Conservation (phyloP, 2,888 invertebrate genomes). For the Zeuzera pyrina region DNA sequence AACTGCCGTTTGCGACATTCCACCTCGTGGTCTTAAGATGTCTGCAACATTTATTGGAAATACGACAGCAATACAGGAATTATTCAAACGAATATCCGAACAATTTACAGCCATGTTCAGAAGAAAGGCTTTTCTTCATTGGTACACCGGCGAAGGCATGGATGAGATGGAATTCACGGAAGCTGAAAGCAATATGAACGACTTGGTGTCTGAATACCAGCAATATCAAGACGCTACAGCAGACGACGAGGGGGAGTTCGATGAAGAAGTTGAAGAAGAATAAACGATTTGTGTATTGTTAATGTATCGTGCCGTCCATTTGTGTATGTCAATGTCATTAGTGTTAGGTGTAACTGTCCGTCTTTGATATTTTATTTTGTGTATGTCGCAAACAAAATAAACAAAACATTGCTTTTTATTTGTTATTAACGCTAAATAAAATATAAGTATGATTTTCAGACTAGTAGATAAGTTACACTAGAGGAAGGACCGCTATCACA, state of each 20-base stretch:
- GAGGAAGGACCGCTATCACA: too few relatives aligned
- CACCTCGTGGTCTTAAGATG: constrained; percentile 77
- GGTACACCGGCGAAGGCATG: constrained; percentile 94
- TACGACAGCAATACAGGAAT: constrained; percentile 82
- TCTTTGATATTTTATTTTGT: constrained; percentile 1
- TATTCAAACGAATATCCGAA: constrained; percentile 83
- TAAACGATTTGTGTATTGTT: neutral
- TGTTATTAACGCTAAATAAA: too few relatives aligned
- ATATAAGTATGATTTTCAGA: too few relatives aligned
- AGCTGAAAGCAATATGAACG: constrained; percentile 91
- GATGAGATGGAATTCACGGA: constrained; percentile 93
- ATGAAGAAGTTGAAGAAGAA: constrained; percentile 73
- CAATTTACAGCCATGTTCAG: constrained; percentile 89
- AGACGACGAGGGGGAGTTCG: constrained; percentile 84
- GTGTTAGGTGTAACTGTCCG: constrained; percentile 2
- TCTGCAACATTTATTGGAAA: constrained; percentile 85
- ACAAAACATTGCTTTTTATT: too few relatives aligned
- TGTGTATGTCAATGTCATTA: neutral
- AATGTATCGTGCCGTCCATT: constrained; percentile 1
- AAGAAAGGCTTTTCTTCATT: constrained; percentile 91
- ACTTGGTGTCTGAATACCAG: constrained; percentile 86
- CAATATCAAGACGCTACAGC: constrained; percentile 89
- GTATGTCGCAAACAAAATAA: too few relatives aligned
- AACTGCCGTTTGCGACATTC: constrained; percentile 80
- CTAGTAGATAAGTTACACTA: too few relatives aligned